phyloP scores from a whole-genome alignment of 2,113 vertebrate genomes.

The Motacilla tschutschensis region DNA sequence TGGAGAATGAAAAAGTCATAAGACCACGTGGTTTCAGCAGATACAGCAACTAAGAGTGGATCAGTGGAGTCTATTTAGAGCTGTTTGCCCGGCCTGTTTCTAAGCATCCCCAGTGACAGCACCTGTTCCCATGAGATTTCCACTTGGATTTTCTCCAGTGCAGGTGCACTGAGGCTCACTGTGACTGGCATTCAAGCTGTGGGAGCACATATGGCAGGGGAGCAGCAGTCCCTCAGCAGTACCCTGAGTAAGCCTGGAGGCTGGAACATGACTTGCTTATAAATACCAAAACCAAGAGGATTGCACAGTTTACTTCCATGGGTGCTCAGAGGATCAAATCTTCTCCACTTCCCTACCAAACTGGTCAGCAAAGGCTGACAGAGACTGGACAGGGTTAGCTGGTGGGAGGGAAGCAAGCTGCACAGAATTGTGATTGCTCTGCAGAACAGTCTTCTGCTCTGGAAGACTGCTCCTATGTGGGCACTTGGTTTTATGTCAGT shows the following conservation, averaged over 20 bases:
- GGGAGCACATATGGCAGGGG: not conserved
- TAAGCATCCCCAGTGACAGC: conserved; percentile 12
- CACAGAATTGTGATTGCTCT: not conserved
- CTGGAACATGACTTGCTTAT: not conserved
- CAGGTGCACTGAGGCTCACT: not conserved
- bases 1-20: not conserved
- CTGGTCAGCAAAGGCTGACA: not conserved
- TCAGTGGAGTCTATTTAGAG: not conserved
- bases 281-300: not conserved
- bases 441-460: not conserved
- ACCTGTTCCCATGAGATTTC: conserved; percentile 7
- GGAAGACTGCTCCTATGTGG: not conserved
- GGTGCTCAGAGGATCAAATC: not conserved
- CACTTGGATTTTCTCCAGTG: conserved; percentile 13
- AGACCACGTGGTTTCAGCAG: not conserved
- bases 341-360: not conserved
- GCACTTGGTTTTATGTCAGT: not conserved
- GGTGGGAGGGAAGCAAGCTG: not conserved
- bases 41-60: not conserved
- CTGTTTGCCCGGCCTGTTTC: conserved; percentile 15
- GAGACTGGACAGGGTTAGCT: not conserved
- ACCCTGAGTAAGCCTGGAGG: not conserved
- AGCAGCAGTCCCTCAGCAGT: conserved; percentile 15
- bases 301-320: not conserved
- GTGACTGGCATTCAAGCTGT: conserved; percentile 26